Base-by-base conservation (phyloP, 2,113 vertebrate genomes). In the Hippocampus abdominalis region DNA sequence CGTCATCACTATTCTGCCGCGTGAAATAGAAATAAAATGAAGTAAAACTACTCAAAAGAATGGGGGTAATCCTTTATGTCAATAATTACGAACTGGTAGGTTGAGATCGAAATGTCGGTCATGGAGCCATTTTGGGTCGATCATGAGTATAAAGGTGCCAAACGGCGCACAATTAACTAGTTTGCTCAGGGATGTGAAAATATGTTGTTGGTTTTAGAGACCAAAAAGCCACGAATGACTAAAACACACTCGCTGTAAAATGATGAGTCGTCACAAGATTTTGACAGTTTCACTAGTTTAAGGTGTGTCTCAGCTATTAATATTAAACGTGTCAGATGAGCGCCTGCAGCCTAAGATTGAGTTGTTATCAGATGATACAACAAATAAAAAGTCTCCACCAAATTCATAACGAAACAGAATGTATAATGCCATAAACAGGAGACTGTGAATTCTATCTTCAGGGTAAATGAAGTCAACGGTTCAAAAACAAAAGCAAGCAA, bases 401-500 rank as follows among this genome's bases (percentile, higher is more conserved):
- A 16, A 71, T 32, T 68, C 71, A 77, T 36, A 74, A 44, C 72
- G 56, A 79, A 69, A 74, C 66, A 5, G 21, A 71, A 61, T 18
- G n/a, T 32, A 11, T 44, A 44, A 4, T 16, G 15, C 18, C 12
- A 16, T 4, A 48, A 48, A 39, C 1, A 60, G 68, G 9, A 51
- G 53, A 36, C 36, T 21, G 53, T 67, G 10, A 2, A 2, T 68
- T 68, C 42, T 48, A 12, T 39, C n/a, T 46, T 59, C 12, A 4
- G 10, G 46, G 13, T 6, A 2, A n/a, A 49, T 8, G 21, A 70
- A 57, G 2, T n/a, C 21, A 36, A 3, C 1, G 11, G 0, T 12
- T 13, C 12, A 63, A 23, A 23, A 9, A 5, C 27, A 66, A 4
- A 0, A 25, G 36, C 23, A 40, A 40, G 3, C 8, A 4, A 42